Evolutionary conservation across 2,113 vertebrate genomes (phyloP).

Genomic region (human (Homo sapiens)): GRCh38 chrX:122772501-122773000

Average conservation of each 20-base stretch:
- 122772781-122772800: background rate
- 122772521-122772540: background rate
- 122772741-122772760: background rate
- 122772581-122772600: background rate
- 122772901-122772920: background rate
- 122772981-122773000: background rate
- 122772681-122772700: background rate
- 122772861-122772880: background rate
- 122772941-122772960: background rate
- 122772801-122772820: background rate
- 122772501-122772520: background rate
- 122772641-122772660: slow-evolving; percentile 1
- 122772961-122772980: background rate
- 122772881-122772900: background rate
- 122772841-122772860: background rate
- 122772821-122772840: background rate
- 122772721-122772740: background rate
- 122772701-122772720: background rate
- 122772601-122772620: background rate
- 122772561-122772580: background rate
- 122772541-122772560: background rate
- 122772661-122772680: background rate
- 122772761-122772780: background rate
- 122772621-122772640: background rate
- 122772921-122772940: background rate